Percentiles rank a stretch among this genome's conserved stretches.
Conservation (phyloP, 1,140 invertebrate species). For the Cydia fagiglandana region DNA sequence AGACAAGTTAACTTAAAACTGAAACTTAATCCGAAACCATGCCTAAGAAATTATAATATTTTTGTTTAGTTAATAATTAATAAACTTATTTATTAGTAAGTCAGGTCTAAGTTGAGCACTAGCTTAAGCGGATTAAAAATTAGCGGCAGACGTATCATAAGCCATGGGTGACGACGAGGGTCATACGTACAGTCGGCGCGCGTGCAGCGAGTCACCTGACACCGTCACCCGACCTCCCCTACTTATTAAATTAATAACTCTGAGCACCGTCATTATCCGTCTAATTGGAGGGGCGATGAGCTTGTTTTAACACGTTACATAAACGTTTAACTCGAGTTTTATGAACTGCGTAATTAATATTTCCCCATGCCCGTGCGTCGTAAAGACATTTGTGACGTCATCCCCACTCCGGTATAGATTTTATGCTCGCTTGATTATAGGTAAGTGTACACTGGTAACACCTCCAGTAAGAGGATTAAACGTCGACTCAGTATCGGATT, state of each 20-base stretch:
- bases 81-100: neutral
- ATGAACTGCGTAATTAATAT: constrained; percentile 72
- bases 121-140: constrained; percentile 12
- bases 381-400: neutral
- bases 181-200: constrained; percentile 31
- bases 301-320: constrained; percentile 73
- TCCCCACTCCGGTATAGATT: constrained; percentile 19
- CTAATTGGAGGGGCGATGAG: constrained; percentile 75
- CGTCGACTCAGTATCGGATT: constrained; percentile 2
- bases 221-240: constrained; percentile 63
- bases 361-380: constrained; percentile 29
- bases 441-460: constrained; percentile 28
- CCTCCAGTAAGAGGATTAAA: constrained; percentile 28
- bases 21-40: too few species aligned
- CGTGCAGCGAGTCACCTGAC: constrained; percentile 61
- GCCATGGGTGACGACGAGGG: constrained; percentile 5
- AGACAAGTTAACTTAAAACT: too few species aligned
- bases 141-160: neutral
- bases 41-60: too few species aligned
- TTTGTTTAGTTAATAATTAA: too few species aligned
- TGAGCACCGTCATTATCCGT: constrained; percentile 72
- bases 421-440: constrained; percentile 15
- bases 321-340: constrained; percentile 68
- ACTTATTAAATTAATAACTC: constrained; percentile 79
- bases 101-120: neutral